phyloP scores from a whole-genome alignment of 2,888 invertebrate species.

The Drosophila mercatorum region DNA sequence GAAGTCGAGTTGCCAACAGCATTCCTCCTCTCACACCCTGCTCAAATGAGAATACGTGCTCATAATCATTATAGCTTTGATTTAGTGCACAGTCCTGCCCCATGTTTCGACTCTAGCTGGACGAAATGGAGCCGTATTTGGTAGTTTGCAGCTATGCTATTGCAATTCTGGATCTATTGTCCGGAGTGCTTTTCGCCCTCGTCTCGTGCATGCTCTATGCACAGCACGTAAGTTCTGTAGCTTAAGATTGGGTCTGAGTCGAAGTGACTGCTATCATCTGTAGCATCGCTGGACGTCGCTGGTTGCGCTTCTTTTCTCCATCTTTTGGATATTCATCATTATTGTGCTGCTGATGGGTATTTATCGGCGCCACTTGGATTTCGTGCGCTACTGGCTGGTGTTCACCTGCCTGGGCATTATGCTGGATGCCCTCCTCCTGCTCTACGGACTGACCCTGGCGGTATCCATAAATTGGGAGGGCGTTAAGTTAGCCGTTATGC shows the following conservation, averaged over 20 bases:
- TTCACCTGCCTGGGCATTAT: slow-evolving; percentile 69
- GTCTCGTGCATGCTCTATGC: slow-evolving; percentile 58
- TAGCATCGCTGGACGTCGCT: slow-evolving; percentile 59
- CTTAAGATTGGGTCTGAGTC: not conserved
- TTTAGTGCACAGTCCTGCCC: slow-evolving; percentile 61
- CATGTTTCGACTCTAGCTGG: slow-evolving; percentile 24
- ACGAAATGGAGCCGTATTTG: slow-evolving; percentile 56
- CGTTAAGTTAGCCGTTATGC: slow-evolving; percentile 56
- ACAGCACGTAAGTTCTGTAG: slow-evolving; percentile 53
- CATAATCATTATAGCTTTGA: slow-evolving; percentile 78
- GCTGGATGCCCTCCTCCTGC: slow-evolving; percentile 55
- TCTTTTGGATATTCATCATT: slow-evolving; percentile 60
- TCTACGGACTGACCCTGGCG: slow-evolving; percentile 64
- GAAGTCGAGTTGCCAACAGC: slow-evolving; percentile 32
- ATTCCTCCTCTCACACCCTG: not conserved
- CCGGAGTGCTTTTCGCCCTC: slow-evolving; percentile 63
- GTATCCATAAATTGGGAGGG: slow-evolving; percentile 64
- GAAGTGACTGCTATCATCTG: not conserved
- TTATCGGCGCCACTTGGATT: slow-evolving; percentile 36
- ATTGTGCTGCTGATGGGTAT: slow-evolving; percentile 47
- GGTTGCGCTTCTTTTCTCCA: slow-evolving; percentile 52
- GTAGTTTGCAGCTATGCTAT: slow-evolving; percentile 70
- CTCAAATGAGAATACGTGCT: slow-evolving; percentile 64
- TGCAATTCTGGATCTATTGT: slow-evolving; percentile 63
- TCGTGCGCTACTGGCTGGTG: slow-evolving; percentile 61